A percentile compares a stretch with the other conserved stretches of the same genome.
Conservation (phyloP, 2,888 invertebrate genomes). For the Idaea straminata region DNA sequence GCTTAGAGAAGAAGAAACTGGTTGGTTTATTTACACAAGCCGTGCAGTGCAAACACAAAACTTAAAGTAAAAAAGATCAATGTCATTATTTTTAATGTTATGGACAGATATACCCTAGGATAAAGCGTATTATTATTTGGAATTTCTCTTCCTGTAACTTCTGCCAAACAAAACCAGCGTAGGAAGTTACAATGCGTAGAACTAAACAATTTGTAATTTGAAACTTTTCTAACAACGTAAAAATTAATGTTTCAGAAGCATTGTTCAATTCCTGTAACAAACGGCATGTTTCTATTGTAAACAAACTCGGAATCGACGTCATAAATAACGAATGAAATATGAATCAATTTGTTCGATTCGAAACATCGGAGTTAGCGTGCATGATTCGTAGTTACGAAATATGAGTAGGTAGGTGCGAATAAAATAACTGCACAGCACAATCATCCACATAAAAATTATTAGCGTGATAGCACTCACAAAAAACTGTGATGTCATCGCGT, state of each 20-base stretch:
- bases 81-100: too few relatives aligned
- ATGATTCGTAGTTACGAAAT: conserved; percentile 15
- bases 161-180: background rate
- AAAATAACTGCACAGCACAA: background rate
- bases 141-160: too few relatives aligned
- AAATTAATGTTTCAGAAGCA: background rate
- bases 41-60: too few relatives aligned
- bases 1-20: too few relatives aligned
- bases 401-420: background rate
- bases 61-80: too few relatives aligned
- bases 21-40: too few relatives aligned
- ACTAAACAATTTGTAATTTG: background rate
- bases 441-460: background rate
- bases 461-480: too few relatives aligned
- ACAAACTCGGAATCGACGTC: conserved; percentile 4
- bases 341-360: conserved; percentile 16
- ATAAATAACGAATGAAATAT: conserved; percentile 4
- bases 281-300: conserved; percentile 2
- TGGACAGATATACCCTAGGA: too few relatives aligned
- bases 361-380: conserved; percentile 13
- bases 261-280: background rate
- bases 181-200: background rate
- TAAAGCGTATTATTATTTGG: too few relatives aligned
- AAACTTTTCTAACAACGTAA: background rate
- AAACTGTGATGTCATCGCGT: too few relatives aligned